These are phyloP conservation scores for Sebastes wilsoni DNA, from an alignment of 2,797 vertebrate genomes.

Conservation along the genomic window DNA sequence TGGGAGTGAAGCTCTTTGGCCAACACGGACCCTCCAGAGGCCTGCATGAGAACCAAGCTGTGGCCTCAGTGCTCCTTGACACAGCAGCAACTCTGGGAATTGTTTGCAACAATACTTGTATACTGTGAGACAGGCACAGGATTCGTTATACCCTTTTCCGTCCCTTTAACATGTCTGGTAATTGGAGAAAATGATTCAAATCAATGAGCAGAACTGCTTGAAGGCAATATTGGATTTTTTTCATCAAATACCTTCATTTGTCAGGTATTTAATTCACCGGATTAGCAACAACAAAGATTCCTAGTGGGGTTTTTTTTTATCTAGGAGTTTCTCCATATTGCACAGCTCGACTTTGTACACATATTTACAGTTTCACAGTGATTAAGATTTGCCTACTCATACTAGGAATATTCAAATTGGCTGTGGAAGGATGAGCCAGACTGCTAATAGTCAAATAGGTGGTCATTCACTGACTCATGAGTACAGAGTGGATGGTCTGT, in stretches of 20 bases:
- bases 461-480: background rate
- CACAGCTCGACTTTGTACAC: background rate
- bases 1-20: conserved; percentile 60
- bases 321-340: background rate
- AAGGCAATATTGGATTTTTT: background rate
- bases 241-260: conserved; percentile 7
- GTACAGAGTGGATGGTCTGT: background rate
- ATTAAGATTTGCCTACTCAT: conserved; percentile 19
- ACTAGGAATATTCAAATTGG: conserved; percentile 7
- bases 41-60: conserved; percentile 52
- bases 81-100: conserved; percentile 36
- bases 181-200: conserved; percentile 15
- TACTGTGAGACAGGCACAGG: background rate
- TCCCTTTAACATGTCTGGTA: background rate
- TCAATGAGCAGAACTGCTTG: background rate
- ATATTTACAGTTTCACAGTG: background rate
- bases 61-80: conserved; percentile 35
- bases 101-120: conserved; percentile 41
- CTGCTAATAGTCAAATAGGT: conserved; percentile 8
- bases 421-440: conserved; percentile 8
- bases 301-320: background rate
- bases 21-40: conserved; percentile 56
- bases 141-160: background rate
- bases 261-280: background rate
- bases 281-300: background rate